These are phyloP conservation scores for Mamestra configurata DNA, from an alignment of 1,140 invertebrate genomes.

Conservation along the genomic window DNA sequence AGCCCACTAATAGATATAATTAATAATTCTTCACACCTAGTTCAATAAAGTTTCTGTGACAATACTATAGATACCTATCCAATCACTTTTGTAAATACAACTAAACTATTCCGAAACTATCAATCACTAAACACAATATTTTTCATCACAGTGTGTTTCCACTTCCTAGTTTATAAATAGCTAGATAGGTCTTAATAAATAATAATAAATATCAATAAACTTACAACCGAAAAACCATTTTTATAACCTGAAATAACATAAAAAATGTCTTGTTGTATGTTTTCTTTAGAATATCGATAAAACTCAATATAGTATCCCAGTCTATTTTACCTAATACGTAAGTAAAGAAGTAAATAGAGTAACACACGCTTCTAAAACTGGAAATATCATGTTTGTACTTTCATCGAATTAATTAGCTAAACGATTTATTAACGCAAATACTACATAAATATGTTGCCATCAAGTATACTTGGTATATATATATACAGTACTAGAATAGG, in stretches of 20 bases:
- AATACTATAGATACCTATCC: no score
- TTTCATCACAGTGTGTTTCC: background rate
- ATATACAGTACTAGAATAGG: constrained; percentile 6
- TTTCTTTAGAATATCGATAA: constrained; percentile 6
- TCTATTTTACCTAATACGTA: background rate
- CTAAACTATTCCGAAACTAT: background rate
- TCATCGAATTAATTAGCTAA: background rate
- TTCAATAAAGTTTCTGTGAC: background rate
- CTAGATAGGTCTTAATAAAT: background rate
- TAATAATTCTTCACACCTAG: background rate
- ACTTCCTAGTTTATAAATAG: constrained; percentile 6
- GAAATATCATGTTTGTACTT: background rate
- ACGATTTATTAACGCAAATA: constrained; percentile 16
- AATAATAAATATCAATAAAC: constrained; percentile 2
- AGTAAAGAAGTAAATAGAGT: background rate
- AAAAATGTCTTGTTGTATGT: constrained; percentile 22
- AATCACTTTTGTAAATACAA: constrained; percentile 22
- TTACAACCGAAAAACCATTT: background rate
- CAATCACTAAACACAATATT: constrained; percentile 16
- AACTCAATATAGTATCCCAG: background rate
- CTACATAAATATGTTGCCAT: constrained; percentile 2
- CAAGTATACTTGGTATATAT: constrained; percentile 2
- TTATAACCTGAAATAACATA: background rate
- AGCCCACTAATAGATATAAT: background rate
- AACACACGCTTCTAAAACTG: background rate